phyloP scores from a whole-genome alignment of 2,888 invertebrate genomes.

The Noctuana brunneofusca region DNA sequence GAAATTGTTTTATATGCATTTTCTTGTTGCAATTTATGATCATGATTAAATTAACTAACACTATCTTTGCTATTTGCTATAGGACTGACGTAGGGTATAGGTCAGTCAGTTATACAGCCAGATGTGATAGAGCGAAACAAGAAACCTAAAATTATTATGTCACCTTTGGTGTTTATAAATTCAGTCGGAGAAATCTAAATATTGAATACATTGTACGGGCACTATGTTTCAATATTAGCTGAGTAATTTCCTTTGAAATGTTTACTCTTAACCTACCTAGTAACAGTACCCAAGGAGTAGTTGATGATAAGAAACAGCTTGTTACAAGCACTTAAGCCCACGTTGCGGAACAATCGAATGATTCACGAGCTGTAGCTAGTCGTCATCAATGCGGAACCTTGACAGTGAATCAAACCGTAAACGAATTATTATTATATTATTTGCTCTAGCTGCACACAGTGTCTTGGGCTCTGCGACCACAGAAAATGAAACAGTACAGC shows the following conservation, averaged over 20 bases:
- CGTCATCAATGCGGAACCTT: constrained; percentile 33
- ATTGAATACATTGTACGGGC: not conserved
- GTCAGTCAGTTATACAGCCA: too few species aligned
- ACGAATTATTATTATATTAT: constrained; percentile 18
- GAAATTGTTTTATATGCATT: not conserved
- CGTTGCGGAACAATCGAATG: constrained; percentile 34
- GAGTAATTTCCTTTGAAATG: not conserved
- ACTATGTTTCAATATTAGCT: not conserved
- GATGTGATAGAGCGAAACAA: not conserved
- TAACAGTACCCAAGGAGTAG: constrained; percentile 1
- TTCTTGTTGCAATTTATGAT: too few species aligned
- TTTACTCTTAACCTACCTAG: not conserved
- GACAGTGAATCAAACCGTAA: constrained; percentile 34
- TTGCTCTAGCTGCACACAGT: constrained; percentile 2
- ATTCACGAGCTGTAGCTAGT: constrained; percentile 25
- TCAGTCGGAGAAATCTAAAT: too few species aligned
- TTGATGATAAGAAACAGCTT: constrained; percentile 11
- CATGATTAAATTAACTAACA: too few species aligned
- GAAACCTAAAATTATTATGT: too few species aligned
- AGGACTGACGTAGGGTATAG: too few species aligned
- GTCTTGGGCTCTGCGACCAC: constrained; percentile 3
- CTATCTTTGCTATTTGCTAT: too few species aligned
- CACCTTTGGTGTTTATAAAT: too few species aligned
- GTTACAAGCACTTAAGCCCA: constrained; percentile 5
- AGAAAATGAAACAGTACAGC: not conserved